Evolutionary conservation across 2,888 invertebrate genomes (phyloP).

Genomic region (Silvanus unidentatus): DNA sequence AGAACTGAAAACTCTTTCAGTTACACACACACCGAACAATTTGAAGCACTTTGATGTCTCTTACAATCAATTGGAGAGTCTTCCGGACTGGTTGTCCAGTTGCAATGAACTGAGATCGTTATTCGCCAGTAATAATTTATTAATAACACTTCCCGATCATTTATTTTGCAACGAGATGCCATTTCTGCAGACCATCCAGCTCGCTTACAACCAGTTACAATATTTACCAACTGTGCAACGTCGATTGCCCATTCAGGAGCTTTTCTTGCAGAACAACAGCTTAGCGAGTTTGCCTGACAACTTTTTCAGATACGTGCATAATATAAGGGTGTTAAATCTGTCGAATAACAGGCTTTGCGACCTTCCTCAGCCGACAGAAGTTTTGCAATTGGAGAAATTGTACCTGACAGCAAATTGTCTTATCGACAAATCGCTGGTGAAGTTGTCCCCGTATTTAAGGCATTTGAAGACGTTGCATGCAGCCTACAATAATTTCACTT

Average conservation of each 20-base stretch:
- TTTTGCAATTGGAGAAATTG: slow-evolving; percentile 59
- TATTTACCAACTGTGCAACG: slow-evolving; percentile 67
- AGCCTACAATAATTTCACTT: slow-evolving; percentile 72
- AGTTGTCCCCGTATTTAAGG: slow-evolving; percentile 58
- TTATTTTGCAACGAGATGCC: slow-evolving; percentile 69
- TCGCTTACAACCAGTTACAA: slow-evolving; percentile 72
- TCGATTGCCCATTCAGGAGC: slow-evolving; percentile 60
- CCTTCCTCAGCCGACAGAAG: slow-evolving; percentile 54
- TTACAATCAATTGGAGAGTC: slow-evolving; percentile 64
- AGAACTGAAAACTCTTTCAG: slow-evolving; percentile 68
- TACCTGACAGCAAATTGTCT: slow-evolving; percentile 74
- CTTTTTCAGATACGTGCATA: slow-evolving; percentile 63
- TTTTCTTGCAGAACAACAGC: slow-evolving; percentile 73
- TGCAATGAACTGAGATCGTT: slow-evolving; percentile 66
- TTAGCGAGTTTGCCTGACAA: slow-evolving; percentile 68
- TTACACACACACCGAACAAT: slow-evolving; percentile 64
- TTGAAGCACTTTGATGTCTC: slow-evolving; percentile 74
- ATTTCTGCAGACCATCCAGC: slow-evolving; percentile 64
- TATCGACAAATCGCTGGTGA: slow-evolving; percentile 55
- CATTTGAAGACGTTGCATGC: slow-evolving; percentile 67
- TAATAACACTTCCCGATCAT: slow-evolving; percentile 66
- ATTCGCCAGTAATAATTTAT: slow-evolving; percentile 68
- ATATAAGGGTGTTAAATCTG: slow-evolving; percentile 65
- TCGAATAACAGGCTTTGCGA: slow-evolving; percentile 72
- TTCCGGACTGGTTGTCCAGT: slow-evolving; percentile 73